Evolutionary conservation across 2,888 invertebrate species (phyloP), one percentile per base, ranked within the genome.

Genomic region (Andrena bicolor): DNA sequence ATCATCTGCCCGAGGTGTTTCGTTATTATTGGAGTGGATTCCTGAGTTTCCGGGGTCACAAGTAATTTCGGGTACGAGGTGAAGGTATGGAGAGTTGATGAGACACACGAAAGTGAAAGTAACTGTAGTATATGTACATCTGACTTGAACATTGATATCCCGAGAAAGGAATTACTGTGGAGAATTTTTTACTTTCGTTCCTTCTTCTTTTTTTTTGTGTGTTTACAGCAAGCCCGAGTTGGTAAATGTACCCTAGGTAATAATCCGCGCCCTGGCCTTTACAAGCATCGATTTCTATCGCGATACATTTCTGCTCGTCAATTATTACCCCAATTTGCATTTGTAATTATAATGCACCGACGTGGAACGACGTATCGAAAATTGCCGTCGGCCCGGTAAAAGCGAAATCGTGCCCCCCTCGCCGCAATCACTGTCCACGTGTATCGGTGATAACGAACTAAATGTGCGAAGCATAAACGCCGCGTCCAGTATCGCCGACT

Each of bases 321-420:
- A 73, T 66, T 63, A 74, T 51, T 41, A 35, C 48, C n/a, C 26
- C 16, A 41, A 81, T 83, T 81, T 83, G 82, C 83, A 83, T 83
- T 58, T 60, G 73, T 81, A 83, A 77, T 83, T 76, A 83, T 76
- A 73, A 74, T 66, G 76, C 58, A 49, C 48, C 23, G 53, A 23
- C 26, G 30, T 10, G 35, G 13, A 65, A 70, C 69, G 70, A 49
- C 53, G 65, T 63, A 77, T 68, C 77, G 82, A 70, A 81, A 82
- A 82, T 83, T 81, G 28, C 28, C 32, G 56, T 13, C 4, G 60
- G 10, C 30, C 53, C 69, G 41, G 41, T 71, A 68, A 80, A 68
- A 56, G 61, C 68, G 85, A 78, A 61, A 72, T 72, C 60, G 60
- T 32, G 30, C 48, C 78, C 58, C 28, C 51, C 30, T 26, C 26